Evolutionary conservation across 1,140 invertebrate species (phyloP).

Genomic region (Hyphantria cunea): DNA sequence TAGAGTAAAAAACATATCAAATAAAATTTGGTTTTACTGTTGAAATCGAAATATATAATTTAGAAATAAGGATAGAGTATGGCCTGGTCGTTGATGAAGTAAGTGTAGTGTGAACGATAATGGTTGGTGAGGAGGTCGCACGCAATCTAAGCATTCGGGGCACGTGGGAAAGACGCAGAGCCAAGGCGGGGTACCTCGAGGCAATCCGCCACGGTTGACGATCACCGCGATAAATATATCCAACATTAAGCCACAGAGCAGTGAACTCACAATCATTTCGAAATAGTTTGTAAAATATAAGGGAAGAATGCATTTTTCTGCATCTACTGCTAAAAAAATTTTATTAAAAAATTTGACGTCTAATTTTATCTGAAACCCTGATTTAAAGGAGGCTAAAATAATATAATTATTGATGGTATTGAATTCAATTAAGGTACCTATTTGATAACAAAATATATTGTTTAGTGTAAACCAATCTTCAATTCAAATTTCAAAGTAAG

Average conservation of each 20-base stretch:
- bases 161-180: constrained; percentile 71
- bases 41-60: constrained; percentile 25
- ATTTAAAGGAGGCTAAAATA: too few relatives aligned
- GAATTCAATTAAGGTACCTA: too few relatives aligned
- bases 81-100: constrained; percentile 41
- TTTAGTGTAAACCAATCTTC: too few relatives aligned
- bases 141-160: constrained; percentile 76
- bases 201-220: constrained; percentile 74
- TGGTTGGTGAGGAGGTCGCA: constrained; percentile 66
- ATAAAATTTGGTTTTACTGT: constrained; percentile 43
- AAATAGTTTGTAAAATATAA: background rate
- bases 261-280: constrained; percentile 10
- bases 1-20: constrained; percentile 39
- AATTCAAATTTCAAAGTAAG: background rate
- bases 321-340: background rate
- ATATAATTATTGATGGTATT: too few relatives aligned
- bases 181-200: constrained; percentile 64
- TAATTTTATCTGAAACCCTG: too few relatives aligned
- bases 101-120: constrained; percentile 49
- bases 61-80: constrained; percentile 32
- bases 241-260: constrained; percentile 73
- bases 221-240: constrained; percentile 76
- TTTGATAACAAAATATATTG: too few relatives aligned
- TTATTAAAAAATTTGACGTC: too few relatives aligned
- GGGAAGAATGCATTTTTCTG: too few relatives aligned